Base-by-base conservation (phyloP, 2,888 invertebrate genomes). In the Melanostoma scalare region DNA sequence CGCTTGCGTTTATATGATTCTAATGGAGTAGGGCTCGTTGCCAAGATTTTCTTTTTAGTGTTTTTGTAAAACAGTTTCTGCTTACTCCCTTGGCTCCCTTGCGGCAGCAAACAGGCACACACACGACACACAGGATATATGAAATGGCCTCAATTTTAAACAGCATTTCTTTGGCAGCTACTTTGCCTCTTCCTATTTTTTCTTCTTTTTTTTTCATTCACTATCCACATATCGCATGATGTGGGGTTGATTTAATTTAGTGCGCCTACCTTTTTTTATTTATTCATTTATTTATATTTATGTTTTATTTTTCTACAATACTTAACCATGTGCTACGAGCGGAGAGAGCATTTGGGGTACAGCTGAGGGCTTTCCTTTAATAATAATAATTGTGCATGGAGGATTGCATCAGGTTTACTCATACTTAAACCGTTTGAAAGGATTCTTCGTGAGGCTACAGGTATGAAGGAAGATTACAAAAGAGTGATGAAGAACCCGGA, bases 101-200 rank as follows among this genome's bases (percentile, higher is more conserved):
- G 73, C 65, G 78, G 52, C 68, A 63, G 31, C 56, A 48, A 44
- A 52, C 56, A 52, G 46, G 8, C 58, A 71, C 48, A 63, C 55
- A 75, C 20, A 20, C 20, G 20, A 20, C 20, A 20, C 58, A 63
- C 40, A 72, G 61, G 63, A 69, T 78, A 38, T 35, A 67, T 71
- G 60, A 71, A 79, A 71, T 79, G 84, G 74, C 84, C 84, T 79
- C 78, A 79, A 79, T 84, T 84, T 69, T 38, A 40, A 78, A 63
- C 77, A 82, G 68, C 52, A 65, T 79, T 84, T 71, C 79, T 48
- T 79, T 84, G 84, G 74, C 79, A 84, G 79, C 74, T 78, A 72
- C 58, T 69, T 78, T 68, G 40, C 9, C 9, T 65, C 10, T 58
- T 36, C 53, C 10, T 30, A 35, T 67, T 44, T 46, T 65, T 53